Conservation (phyloP, 2,888 invertebrate genomes). For the Portevinia maculata region DNA sequence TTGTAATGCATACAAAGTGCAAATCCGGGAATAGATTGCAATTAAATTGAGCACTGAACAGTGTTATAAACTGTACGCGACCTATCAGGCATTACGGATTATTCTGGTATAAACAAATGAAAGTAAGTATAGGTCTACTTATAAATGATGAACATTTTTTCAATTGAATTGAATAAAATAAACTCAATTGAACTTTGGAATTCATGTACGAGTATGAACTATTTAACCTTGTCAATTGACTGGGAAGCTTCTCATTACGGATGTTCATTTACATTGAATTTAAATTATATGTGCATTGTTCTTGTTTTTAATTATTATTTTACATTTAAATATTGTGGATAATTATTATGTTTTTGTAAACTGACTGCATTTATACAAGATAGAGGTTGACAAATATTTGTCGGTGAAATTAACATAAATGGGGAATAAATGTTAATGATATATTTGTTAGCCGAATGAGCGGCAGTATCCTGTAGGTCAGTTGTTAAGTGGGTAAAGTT, state of each 20-base stretch:
- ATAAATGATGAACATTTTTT: background rate
- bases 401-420: slow-evolving; percentile 1
- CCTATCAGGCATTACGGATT: too few species aligned
- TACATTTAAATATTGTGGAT: background rate
- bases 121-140: background rate
- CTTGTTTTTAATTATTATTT: background rate
- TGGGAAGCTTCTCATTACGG: background rate
- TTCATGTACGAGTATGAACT: too few species aligned
- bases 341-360: background rate
- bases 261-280: background rate
- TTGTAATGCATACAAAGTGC: background rate
- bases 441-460: background rate
- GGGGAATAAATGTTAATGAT: background rate
- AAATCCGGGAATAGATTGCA: background rate
- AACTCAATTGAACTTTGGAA: background rate
- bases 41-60: background rate
- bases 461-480: too few species aligned
- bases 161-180: background rate
- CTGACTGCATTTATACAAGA: background rate
- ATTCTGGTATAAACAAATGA: background rate
- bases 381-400: background rate
- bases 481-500: too few species aligned
- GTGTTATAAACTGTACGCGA: too few species aligned
- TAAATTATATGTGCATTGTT: background rate
- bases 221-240: background rate